Conservation (phyloP, 2,888 invertebrate genomes). For the Callinectes sapidus region DNA sequence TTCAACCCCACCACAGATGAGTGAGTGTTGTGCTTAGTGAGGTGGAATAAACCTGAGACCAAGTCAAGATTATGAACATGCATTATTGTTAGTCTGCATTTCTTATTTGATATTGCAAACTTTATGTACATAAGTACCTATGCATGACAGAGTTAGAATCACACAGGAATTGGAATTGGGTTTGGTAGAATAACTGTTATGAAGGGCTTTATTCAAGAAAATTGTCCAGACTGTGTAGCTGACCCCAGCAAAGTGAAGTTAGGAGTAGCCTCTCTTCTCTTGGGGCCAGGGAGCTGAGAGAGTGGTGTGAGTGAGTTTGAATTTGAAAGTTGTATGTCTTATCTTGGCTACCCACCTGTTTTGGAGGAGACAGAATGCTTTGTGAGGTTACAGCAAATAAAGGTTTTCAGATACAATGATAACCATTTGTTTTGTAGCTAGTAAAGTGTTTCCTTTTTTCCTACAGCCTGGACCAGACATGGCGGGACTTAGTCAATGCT, state of each 20-base stretch:
- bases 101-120: neutral
- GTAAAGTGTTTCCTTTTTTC: constrained; percentile 38
- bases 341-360: too few relatives aligned
- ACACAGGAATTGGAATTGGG: too few relatives aligned
- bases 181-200: neutral
- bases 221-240: too few relatives aligned
- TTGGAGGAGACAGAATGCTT: neutral
- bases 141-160: too few relatives aligned
- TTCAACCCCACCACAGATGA: constrained; percentile 78
- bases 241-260: too few relatives aligned
- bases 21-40: constrained; percentile 51
- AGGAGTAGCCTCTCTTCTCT: neutral
- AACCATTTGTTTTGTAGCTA: neutral
- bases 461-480: constrained; percentile 85
- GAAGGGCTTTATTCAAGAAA: neutral
- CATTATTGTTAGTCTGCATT: neutral
- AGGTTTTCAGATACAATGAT: neutral
- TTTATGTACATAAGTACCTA: neutral
- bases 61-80: neutral
- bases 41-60: neutral
- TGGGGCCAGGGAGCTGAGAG: too few relatives aligned
- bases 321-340: neutral
- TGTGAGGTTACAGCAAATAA: neutral
- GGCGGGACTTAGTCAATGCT: constrained; percentile 92
- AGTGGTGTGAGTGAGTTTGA: too few relatives aligned